A percentile compares a stretch with the other conserved stretches of the same genome.
Evolutionary conservation across 2,888 invertebrate genomes (phyloP).

Genomic region (Xylota segnis): DNA sequence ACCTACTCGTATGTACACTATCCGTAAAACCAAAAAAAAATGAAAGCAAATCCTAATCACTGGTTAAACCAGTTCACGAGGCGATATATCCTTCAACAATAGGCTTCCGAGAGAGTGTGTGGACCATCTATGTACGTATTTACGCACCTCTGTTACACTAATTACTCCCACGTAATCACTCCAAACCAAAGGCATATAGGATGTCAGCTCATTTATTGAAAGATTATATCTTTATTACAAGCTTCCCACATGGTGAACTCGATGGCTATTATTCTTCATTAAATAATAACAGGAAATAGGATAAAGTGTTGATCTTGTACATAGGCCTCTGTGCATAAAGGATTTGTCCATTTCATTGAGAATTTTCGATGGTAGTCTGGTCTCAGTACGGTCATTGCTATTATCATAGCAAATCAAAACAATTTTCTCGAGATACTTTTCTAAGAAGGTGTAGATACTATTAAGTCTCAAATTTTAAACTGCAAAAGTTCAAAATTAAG

Average conservation of each 20-base stretch:
- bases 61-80: too few species aligned
- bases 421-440: too few species aligned
- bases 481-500: too few species aligned
- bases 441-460: too few species aligned
- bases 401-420: too few species aligned
- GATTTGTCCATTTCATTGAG: not conserved
- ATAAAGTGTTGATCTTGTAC: not conserved
- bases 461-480: too few species aligned
- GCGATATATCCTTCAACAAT: too few species aligned
- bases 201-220: conserved; percentile 40
- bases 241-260: conserved; percentile 36
- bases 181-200: not conserved
- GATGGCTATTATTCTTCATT: conserved; percentile 43
- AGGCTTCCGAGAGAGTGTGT: not conserved
- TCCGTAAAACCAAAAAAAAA: too few species aligned
- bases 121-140: not conserved
- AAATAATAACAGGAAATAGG: conserved; percentile 2
- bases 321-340: not conserved
- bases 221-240: conserved; percentile 47
- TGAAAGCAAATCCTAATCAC: too few species aligned
- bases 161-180: not conserved
- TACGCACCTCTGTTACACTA: not conserved
- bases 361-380: not conserved
- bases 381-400: too few species aligned
- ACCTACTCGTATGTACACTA: too few species aligned